phyloP scores from a whole-genome alignment of 2,113 vertebrate species.

The Illadopsis cleaveri region DNA sequence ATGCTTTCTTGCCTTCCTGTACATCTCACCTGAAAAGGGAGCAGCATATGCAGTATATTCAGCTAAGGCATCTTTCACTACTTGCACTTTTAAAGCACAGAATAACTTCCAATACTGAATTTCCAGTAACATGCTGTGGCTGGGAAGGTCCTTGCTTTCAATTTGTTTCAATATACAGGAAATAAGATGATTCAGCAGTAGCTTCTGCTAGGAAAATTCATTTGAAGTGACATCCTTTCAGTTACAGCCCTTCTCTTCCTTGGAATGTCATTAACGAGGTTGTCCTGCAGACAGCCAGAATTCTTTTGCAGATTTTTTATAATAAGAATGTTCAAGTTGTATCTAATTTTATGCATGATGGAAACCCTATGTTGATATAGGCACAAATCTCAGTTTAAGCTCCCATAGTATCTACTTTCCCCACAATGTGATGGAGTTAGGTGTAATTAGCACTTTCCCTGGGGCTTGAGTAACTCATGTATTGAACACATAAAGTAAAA shows the following conservation, averaged over 20 bases:
- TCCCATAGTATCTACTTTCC: neutral
- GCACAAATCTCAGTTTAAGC: neutral
- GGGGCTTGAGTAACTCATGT: neutral
- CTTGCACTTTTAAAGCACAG: neutral
- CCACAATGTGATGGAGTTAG: neutral
- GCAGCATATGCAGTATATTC: neutral
- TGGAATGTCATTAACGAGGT: neutral
- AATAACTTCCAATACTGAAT: neutral
- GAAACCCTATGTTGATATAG: neutral
- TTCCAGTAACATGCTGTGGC: neutral
- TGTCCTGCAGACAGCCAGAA: neutral
- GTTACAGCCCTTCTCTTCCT: neutral
- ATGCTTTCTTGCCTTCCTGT: neutral
- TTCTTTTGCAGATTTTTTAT: neutral
- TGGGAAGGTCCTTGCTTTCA: neutral
- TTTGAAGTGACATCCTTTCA: neutral
- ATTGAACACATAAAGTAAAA: neutral
- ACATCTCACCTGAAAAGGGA: neutral
- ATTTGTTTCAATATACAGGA: neutral
- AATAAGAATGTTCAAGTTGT: neutral
- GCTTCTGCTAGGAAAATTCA: neutral
- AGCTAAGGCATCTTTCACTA: neutral
- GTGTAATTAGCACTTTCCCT: neutral
- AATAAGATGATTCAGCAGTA: neutral
- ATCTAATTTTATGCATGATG: neutral